A percentile compares a stretch with the other conserved stretches of the same genome.
phyloP scores from a whole-genome alignment of 2,797 vertebrate species.

The Cyprinella venusta region DNA sequence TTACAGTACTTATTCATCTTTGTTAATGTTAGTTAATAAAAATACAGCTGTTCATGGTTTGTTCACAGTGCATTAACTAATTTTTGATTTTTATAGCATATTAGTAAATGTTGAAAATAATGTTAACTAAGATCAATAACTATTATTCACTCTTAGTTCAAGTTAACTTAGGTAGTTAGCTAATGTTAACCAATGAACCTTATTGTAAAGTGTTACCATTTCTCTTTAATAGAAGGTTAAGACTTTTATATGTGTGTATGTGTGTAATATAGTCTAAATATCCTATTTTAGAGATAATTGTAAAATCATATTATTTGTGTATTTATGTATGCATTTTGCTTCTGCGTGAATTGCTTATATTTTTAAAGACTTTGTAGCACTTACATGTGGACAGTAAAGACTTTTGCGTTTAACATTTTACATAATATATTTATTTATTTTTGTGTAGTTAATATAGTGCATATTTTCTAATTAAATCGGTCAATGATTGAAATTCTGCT shows the following conservation, averaged over 20 bases:
- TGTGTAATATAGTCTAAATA: not conserved
- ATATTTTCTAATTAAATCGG: not conserved
- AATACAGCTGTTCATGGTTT: too few relatives aligned
- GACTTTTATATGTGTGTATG: not conserved
- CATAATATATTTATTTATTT: not conserved
- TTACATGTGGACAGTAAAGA: not conserved
- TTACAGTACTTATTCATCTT: too few relatives aligned
- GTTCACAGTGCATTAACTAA: too few relatives aligned
- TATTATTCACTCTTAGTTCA: too few relatives aligned
- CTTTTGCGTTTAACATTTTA: not conserved
- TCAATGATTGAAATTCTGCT: not conserved
- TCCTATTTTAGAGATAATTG: not conserved
- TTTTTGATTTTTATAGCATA: too few relatives aligned
- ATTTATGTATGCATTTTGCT: not conserved
- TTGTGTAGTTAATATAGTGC: not conserved
- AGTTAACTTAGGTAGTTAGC: too few relatives aligned
- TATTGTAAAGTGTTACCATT: too few relatives aligned
- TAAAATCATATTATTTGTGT: not conserved
- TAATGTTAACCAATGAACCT: too few relatives aligned
- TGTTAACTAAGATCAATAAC: too few relatives aligned
- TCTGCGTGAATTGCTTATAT: not conserved
- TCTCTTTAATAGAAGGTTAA: not conserved
- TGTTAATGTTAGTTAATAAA: too few relatives aligned
- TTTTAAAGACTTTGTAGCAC: not conserved
- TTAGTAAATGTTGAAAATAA: too few relatives aligned